phyloP scores from a whole-genome alignment of 2,888 invertebrate genomes.

The Phymatocera aterrima region DNA sequence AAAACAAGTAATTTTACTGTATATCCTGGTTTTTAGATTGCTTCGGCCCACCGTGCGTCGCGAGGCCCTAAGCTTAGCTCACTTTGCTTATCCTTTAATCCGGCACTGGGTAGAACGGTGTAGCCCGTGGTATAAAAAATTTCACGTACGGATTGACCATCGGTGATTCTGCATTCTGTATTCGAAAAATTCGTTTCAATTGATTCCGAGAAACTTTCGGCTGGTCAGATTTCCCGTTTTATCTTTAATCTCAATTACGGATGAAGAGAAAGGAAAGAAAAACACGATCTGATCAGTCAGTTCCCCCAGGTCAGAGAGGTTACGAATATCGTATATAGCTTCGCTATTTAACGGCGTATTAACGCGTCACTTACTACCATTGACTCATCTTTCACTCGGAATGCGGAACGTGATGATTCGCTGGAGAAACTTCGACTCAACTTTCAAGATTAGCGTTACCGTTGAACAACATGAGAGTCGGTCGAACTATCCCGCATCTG shows the following conservation, averaged over 20 bases:
- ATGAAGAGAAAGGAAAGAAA: neutral
- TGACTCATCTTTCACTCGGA: conserved; percentile 10
- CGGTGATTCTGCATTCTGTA: neutral
- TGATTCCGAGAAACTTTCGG: neutral
- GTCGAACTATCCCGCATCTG: neutral
- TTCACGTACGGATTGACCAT: neutral
- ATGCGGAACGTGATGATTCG: conserved; percentile 6
- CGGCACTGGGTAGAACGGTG: neutral
- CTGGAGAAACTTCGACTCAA: conserved; percentile 16
- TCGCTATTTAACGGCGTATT: neutral
- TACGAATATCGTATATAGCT: neutral
- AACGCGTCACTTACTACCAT: neutral
- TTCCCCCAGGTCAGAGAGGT: neutral
- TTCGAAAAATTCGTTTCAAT: conserved; percentile 9
- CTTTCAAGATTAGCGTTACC: neutral
- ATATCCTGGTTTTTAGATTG: no score
- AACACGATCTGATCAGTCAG: no score
- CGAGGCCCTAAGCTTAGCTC: no score
- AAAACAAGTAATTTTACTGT: no score
- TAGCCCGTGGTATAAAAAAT: neutral
- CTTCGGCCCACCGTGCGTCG: no score
- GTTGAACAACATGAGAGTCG: neutral
- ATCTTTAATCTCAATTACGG: neutral
- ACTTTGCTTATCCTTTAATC: no score
- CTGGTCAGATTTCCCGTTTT: neutral